Evolutionary conservation across 1,140 invertebrate species (phyloP).

Genomic region (Wasmannia auropunctata): DNA sequence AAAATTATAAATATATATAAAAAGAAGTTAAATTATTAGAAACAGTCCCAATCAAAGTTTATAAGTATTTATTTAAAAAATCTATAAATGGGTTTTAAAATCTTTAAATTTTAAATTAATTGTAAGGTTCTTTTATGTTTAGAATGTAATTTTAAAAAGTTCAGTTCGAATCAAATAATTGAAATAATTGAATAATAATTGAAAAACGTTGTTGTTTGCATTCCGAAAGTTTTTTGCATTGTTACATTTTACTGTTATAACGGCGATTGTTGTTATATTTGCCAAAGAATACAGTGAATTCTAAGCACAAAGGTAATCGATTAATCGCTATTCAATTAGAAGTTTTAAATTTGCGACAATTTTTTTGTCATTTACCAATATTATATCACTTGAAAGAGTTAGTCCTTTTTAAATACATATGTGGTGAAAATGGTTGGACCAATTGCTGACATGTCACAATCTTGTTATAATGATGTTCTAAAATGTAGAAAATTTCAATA

Average conservation of each 20-base stretch:
- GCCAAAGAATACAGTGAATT: constrained; percentile 59
- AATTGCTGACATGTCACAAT: constrained; percentile 24
- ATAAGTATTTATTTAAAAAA: no score
- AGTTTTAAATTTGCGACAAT: background rate
- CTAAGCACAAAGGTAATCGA: background rate
- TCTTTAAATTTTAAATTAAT: no score
- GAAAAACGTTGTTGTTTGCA: constrained; percentile 47
- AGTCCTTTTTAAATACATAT: background rate
- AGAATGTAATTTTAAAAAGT: no score
- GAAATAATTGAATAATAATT: no score
- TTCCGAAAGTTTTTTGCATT: constrained; percentile 26
- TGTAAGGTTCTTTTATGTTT: no score
- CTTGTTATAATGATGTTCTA: background rate
- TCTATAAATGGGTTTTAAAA: no score
- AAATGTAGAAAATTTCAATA: constrained; percentile 2
- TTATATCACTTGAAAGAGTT: background rate
- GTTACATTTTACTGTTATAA: constrained; percentile 64
- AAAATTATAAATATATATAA: no score
- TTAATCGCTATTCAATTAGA: no score
- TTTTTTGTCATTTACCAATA: background rate
- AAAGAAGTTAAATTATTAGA: no score
- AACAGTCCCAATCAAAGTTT: no score
- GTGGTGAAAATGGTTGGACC: constrained; percentile 3
- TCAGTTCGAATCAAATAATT: constrained; percentile 37
- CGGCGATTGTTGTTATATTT: constrained; percentile 54